Base-by-base conservation (phyloP, 2,797 vertebrate genomes). In the Tragelaphus oryx region DNA sequence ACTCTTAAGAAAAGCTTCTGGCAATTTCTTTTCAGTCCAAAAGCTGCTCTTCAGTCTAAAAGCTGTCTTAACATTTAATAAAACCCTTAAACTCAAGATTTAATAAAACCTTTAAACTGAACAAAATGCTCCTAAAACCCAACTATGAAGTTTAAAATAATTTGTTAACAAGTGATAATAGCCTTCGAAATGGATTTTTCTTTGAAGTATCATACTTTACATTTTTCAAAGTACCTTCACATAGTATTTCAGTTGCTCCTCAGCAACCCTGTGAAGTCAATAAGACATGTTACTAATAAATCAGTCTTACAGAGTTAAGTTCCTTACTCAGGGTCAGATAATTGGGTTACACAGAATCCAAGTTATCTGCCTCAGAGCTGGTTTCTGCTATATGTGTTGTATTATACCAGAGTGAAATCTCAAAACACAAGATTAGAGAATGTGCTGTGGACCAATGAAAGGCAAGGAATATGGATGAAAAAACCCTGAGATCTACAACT, bases 201-300 rank as follows among this genome's bases (percentile, higher is more conserved):
- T 91, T 55, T 28, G 74, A 85, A 81, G 59, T 68, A 52, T 30
- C 46, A 65, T 55, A 30, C 26, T 86, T 91, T 18, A 92, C 5
- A 84, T 54, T 97, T 90, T 89, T 89, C 59, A 74, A 94, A 94
- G 65, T 95, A 91, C 54, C 20, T 75, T 92, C 55, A 87, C 44
- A 68, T 14, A 71, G 22, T 75, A 83, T 90, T 92, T 93, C 82
- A 90, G 48, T 44, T 71, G 30, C 76, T 81, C 78, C 48, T 96
- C 71, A 90, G 48, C 18, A 95, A 88, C 75, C 33, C 33, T 89
- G 44, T 84, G n/a, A 92, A 78, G 48, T 93, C 22, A 78, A 4
- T 96, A 92, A 88, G 37, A 87, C 44, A 74, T 55, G 54, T n/a
- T 94, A 93, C 55, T 95, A 89, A 88, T 44, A 94, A 89, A 48